Conservation (phyloP, 2,797 vertebrate genomes). For the Oryzias dopingdopingensis region DNA sequence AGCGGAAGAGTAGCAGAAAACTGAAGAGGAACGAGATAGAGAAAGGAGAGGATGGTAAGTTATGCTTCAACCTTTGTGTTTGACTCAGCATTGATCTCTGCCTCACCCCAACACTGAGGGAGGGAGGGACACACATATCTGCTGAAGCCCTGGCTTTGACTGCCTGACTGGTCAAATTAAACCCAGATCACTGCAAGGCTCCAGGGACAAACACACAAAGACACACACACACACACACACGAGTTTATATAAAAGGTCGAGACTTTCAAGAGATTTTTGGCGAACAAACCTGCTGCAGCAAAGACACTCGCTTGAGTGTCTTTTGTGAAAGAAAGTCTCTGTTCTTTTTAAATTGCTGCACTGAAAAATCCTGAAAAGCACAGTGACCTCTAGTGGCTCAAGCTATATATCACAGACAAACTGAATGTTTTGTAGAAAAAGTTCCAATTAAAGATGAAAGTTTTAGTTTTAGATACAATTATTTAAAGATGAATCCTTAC, state of each 20-base stretch:
- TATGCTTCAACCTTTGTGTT: constrained; percentile 61
- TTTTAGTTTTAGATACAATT: too few species aligned
- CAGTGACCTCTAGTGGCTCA: background rate
- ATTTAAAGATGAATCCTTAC: too few species aligned
- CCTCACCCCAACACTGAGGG: constrained; percentile 60
- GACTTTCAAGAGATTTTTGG: constrained; percentile 20
- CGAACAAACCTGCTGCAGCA: background rate
- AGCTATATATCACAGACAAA: background rate
- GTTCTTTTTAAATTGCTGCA: too few species aligned
- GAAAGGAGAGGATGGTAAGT: constrained; percentile 37
- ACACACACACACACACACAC: constrained; percentile 6
- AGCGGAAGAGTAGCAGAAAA: constrained; percentile 4
- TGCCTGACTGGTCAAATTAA: constrained; percentile 78
- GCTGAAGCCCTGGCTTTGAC: constrained; percentile 61
- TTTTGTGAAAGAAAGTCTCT: background rate
- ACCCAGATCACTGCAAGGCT: constrained; percentile 67
- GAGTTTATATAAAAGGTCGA: constrained; percentile 4
- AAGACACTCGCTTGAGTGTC: background rate
- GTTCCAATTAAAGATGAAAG: too few species aligned
- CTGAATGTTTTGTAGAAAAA: too few species aligned
- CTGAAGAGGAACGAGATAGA: constrained; percentile 18
- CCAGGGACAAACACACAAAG: constrained; percentile 35
- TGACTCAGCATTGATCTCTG: constrained; percentile 69
- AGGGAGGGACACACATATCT: constrained; percentile 43
- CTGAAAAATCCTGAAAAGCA: background rate